A percentile compares a stretch with the other conserved stretches of the same genome.
These are phyloP conservation scores for Agriotes lineatus DNA, from an alignment of 2,888 invertebrate species.

Conservation along the genomic window DNA sequence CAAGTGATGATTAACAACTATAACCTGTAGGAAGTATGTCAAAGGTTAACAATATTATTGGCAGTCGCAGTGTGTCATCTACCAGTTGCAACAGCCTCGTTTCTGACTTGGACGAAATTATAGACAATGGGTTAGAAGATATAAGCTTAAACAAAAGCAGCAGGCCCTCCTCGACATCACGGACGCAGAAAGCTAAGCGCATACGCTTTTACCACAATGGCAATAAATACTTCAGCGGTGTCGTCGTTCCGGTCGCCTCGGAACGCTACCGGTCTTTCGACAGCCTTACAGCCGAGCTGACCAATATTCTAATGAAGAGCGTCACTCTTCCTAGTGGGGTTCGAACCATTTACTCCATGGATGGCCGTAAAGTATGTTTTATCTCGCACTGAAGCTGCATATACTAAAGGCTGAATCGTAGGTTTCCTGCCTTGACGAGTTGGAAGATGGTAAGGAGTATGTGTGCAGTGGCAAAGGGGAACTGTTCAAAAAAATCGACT, in stretches of 20 bases:
- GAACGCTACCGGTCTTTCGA: constrained; percentile 95
- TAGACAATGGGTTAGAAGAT: constrained; percentile 63
- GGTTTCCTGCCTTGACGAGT: constrained; percentile 81
- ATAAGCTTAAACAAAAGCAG: constrained; percentile 56
- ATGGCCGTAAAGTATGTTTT: constrained; percentile 81
- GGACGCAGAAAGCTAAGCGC: constrained; percentile 88
- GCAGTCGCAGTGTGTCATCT: constrained; percentile 65
- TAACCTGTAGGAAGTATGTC: constrained; percentile 45
- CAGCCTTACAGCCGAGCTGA: constrained; percentile 91
- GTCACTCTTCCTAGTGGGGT: constrained; percentile 95
- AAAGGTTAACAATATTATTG: constrained; percentile 59
- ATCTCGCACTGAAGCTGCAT: neutral
- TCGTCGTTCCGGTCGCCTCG: constrained; percentile 91
- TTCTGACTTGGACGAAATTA: constrained; percentile 62
- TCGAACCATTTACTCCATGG: constrained; percentile 89
- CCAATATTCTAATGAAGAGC: constrained; percentile 87
- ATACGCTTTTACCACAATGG: constrained; percentile 95
- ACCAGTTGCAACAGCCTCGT: constrained; percentile 65
- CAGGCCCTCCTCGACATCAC: constrained; percentile 64
- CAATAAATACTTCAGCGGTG: constrained; percentile 92
- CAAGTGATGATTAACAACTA: constrained; percentile 25
- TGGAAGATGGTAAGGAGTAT: constrained; percentile 93
- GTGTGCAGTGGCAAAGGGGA: constrained; percentile 96
- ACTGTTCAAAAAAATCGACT: constrained; percentile 90
- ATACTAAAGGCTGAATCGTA: too few species aligned